Evolutionary conservation across 2,888 invertebrate species (phyloP), one percentile per base, ranked within the genome.

Genomic region (Ormyrus nitidulus): DNA sequence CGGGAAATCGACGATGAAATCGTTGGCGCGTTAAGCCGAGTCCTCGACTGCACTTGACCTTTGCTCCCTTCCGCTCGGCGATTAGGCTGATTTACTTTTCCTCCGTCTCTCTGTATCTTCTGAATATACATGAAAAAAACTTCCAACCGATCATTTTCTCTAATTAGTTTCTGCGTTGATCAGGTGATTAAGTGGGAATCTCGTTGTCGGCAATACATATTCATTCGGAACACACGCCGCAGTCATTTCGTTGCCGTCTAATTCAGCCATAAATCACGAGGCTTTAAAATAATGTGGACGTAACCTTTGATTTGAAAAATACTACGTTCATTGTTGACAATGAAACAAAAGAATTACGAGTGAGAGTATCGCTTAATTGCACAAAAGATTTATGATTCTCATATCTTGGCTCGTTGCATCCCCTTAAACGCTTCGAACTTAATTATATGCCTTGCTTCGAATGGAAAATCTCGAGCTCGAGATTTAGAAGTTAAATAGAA

Each of bases 101-200:
- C 10, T 59, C 19, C 70, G 19, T 48, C 7, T 19, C 65, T n/a
- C 64, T 68, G 49, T 51, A 51, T 58, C 10, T 48, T 10, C 6
- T 64, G 69, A 69, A 77, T 77, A 77, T 70, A 68, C 49, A 34
- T 56, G 48, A 48, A 54, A 62, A 62, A 19, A 6, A n/a, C n/a
- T 46, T 13, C 46, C 53, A 68, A 59, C 68, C 62, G 48, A 77
- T 77, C 64, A 70, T 77, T 70, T 70, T 62, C 69, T 10, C 7
- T 64, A 77, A 77, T 77, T 77, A 51, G 48, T 70, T 62, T 77
- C 70, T 70, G 69, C 62, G 54, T 61, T 68, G n/a, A 49, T 58
- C 46, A 9, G 13, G 48, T 11, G 58, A 62, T 68, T 19, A 62
- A 70, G 13, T 44, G 11, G 56, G 65, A 66, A 8, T 19, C 64